Base-by-base conservation (phyloP, 2,888 invertebrate genomes). In the Acleris cristana region DNA sequence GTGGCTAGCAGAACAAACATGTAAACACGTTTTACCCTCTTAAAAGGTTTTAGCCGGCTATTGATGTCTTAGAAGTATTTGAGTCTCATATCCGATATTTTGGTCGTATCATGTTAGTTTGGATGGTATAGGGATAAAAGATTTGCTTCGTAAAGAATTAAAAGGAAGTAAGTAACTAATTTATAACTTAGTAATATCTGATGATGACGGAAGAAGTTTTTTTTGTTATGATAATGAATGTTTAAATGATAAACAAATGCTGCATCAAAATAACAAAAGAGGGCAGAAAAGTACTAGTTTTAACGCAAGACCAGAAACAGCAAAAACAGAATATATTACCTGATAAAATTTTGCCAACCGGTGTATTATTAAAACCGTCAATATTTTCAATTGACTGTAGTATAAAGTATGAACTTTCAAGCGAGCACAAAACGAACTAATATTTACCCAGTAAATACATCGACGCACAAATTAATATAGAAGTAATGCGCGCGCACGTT, bases 1-100 rank as follows among this genome's bases (percentile, higher is more conserved):
- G 71, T 76, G 73, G 79, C 81, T 83, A 85, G 84, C 84, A 84
- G 79, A 76, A 78, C 84, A 88, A 88, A 87, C 84, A 87, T 81
- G 85, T 84, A 84, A 84, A 86, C 84, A 89, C 71, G 76, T 75
- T 72, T 70, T 73, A 77, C 74, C 76, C 76, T 81, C 79, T 81
- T 76, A 76, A 74, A 76, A 80, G 81, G 79, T 78, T 78, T 79
- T 76, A 72, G 70, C 70, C 64, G 53, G 60, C 55, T 23, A 34
- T 19, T 57, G 19, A 18, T 34, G 52, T 62, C 62, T 40, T 14
- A 14, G 40, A 53, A 65, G 62, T 65, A 62, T 69, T 69, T 54
- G 61, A 55, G 52, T 62, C 56, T 62, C 61, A 57, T 66, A 53
- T 62, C 52, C 45, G 56, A 51, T 66, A 49, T 59, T 59, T 58